Conservation (phyloP, 2,113 vertebrate species). For the Vidua chalybeata region DNA sequence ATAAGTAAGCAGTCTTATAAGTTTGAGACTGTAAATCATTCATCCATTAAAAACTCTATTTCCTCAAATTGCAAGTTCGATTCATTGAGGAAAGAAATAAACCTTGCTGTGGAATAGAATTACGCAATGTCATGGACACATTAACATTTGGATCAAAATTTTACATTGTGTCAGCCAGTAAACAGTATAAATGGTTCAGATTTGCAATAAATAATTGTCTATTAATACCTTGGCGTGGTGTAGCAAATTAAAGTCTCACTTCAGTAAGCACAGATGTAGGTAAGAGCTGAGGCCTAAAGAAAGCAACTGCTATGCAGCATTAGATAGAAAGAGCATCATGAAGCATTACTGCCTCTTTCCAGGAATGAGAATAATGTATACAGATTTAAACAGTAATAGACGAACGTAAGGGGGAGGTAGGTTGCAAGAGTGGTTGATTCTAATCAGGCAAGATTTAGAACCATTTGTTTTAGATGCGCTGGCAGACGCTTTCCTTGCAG, state of each 20-base stretch:
- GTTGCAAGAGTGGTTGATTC: neutral
- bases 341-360: neutral
- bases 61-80: conserved; percentile 69
- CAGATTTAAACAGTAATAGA: neutral
- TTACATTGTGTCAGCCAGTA: conserved; percentile 83
- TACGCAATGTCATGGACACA: conserved; percentile 85
- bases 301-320: conserved; percentile 50
- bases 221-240: conserved; percentile 84
- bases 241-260: conserved; percentile 86
- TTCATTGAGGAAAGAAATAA: conserved; percentile 75
- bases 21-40: conserved; percentile 76
- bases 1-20: conserved; percentile 66
- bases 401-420: neutral
- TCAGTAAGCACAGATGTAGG: conserved; percentile 81
- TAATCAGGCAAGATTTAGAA: conserved; percentile 29
- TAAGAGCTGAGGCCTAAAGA: conserved; percentile 58
- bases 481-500: neutral
- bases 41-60: conserved; percentile 78
- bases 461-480: conserved; percentile 2
- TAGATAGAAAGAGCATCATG: conserved; percentile 16
- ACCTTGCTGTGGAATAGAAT: conserved; percentile 75
- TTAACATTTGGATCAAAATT: conserved; percentile 91
- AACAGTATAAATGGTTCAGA: conserved; percentile 86
- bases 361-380: neutral
- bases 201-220: conserved; percentile 92